These are phyloP conservation scores for Halcyon leucocephala DNA, from an alignment of 2,797 vertebrate genomes.

Conservation along the genomic window DNA sequence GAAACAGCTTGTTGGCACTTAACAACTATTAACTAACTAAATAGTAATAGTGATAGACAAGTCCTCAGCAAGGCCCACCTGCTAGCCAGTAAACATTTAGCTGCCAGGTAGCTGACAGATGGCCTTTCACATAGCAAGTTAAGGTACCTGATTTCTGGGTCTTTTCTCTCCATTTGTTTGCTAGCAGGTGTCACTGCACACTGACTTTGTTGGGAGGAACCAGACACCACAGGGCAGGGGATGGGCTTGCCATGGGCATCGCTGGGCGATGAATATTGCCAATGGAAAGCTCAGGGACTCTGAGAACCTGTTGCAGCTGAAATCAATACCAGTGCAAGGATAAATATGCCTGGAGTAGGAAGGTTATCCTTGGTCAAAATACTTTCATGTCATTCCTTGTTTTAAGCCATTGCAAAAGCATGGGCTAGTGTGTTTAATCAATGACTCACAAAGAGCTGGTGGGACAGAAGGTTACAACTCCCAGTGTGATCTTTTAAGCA, in stretches of 20 bases:
- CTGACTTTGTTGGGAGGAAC: slow-evolving; percentile 10
- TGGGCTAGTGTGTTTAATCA: neutral
- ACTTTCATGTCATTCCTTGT: neutral
- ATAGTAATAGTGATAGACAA: neutral
- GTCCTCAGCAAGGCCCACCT: neutral
- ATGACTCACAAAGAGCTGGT: neutral
- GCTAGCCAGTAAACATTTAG: neutral
- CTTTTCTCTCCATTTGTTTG: neutral
- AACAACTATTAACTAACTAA: neutral
- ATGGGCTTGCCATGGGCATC: neutral
- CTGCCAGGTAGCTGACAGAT: slow-evolving; percentile 37
- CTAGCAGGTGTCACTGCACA: neutral
- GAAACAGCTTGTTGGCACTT: neutral
- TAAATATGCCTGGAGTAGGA: slow-evolving; percentile 29
- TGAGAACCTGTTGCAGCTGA: slow-evolving; percentile 41
- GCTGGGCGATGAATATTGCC: neutral
- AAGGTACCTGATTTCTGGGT: slow-evolving; percentile 28
- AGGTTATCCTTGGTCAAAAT: slow-evolving; percentile 9
- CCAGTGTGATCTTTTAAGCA: neutral
- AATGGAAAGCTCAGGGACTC: slow-evolving; percentile 39
- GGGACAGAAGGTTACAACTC: neutral
- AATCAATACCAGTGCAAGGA: slow-evolving; percentile 41
- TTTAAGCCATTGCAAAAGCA: slow-evolving; percentile 20
- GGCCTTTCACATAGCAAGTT: neutral
- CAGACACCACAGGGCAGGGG: neutral